Evolutionary conservation across 2,888 invertebrate genomes (phyloP).

Genomic region (Tenthredo amoena): DNA sequence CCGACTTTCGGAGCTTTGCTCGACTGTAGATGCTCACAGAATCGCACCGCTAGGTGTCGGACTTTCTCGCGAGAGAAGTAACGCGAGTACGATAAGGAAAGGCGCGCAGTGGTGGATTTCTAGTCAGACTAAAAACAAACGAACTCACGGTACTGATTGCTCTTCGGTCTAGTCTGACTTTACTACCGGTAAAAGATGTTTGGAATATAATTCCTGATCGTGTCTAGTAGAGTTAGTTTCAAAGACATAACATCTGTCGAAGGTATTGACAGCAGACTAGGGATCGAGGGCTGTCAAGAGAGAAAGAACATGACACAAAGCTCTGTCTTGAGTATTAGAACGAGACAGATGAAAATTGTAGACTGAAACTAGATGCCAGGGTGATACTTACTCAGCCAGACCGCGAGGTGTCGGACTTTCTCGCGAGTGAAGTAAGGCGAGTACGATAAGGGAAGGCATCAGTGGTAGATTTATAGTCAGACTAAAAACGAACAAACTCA

Average conservation of each 20-base stretch:
- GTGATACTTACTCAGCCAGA: background rate
- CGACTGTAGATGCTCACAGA: background rate
- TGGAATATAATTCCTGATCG: background rate
- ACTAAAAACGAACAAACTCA: background rate
- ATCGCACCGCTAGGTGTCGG: background rate
- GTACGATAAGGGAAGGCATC: background rate
- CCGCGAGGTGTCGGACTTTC: background rate
- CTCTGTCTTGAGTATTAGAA: background rate
- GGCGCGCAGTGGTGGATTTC: background rate
- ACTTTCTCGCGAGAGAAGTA: background rate
- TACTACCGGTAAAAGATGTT: background rate
- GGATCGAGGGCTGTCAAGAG: background rate
- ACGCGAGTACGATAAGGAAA: background rate
- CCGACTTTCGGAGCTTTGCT: background rate
- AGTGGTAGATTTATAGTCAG: background rate
- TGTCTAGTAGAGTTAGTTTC: background rate
- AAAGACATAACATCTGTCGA: background rate
- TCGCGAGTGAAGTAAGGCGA: background rate
- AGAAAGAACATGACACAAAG: background rate
- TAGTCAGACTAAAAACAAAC: background rate
- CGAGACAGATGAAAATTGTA: background rate
- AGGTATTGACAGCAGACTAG: background rate
- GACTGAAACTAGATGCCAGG: background rate
- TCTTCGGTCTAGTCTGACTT: background rate
- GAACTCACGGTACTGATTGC: background rate